Base-by-base conservation (phyloP, 1,140 invertebrate species). In the Scaptomyza hsui region DNA sequence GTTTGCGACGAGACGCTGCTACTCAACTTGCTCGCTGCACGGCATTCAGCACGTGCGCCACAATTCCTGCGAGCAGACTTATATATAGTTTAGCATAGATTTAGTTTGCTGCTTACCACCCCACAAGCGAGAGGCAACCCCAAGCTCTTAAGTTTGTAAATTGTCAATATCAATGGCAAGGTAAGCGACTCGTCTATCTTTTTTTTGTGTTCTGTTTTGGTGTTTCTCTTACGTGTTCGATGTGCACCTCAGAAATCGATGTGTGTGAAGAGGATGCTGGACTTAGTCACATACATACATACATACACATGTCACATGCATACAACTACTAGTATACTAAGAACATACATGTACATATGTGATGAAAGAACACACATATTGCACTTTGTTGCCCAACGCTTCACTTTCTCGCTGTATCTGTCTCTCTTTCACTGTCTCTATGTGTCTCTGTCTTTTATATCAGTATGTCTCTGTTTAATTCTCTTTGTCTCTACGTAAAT, bases 21-120 rank as follows among this genome's bases (percentile, higher is more conserved):
- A 95, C 92, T 95, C 94, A 71, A 94, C 94, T 75, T 94, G 93
- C 86, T 94, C 93, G 59, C 92, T 94, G 69, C 93, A 94, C 90
- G 93, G 94, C 80, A 93, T 94, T 80, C 93, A 94, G 89, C 92
- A 93, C 90, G 92, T 94, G 89, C 93, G 94, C 72, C 94, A 95
- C 92, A 95, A 95, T 91, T 95, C 94, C 92, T 95, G 94, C 92
- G 94, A 95, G 92, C 94, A 95, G 92, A 95, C 94, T 88, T 95
- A 94, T 92, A 95, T 95, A 93, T 95, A 95, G 94, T 91, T 85
- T 86, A 83, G 83, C 72, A 32, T 76, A 88, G 68, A 64, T 62
- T 88, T 29, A 29, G 26, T 29, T 82, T 70, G 72, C 72, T 72
- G 68, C 26, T 24, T n/a, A n/a, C n/a, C n/a, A 26, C 18, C 42